Base-by-base conservation (phyloP, 1,140 invertebrate genomes). In the Megathymus violae region DNA sequence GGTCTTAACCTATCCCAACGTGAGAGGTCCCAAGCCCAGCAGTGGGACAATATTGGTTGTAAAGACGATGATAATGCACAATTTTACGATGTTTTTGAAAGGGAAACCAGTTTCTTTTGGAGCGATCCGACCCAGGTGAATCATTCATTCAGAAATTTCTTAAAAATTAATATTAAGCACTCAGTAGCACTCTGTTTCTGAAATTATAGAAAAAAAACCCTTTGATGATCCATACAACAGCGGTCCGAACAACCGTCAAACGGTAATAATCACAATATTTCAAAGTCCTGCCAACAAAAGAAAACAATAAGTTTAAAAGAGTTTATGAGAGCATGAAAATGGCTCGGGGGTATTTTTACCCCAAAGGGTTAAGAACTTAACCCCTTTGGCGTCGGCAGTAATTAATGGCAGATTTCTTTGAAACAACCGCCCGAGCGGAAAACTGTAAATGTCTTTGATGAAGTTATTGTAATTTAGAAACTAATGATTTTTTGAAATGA, bases 251-350 rank as follows among this genome's bases (percentile, higher is more conserved):
- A 78, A 77, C 79, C 80, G 80, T 78, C 77, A 87, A 85, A 85
- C 70, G 71, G 60, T 85, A 83, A 87, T 84, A 87, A 85, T 80
- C 76, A 70, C 74, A 75, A 85, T 87, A 85, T 75, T 75, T 87
- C 84, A 85, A 80, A 72, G 82, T 80, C 79, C 59, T 61, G 60
- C 61, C 69, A 67, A 78, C 71, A 80, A 82, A 87, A 83, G 77
- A 78, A 87, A 87, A 87, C 84, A 87, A 87, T 87, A 82, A 82
- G 72, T 82, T 83, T 77, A 63, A 82, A 85, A 85, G 83, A 82
- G 70, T 76, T 83, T 80, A 76, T 65, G 72, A 80, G 79, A 78
- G 78, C 76, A 83, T 82, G 72, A 79, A 83, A 85, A 80, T 86
- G 61, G 75, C 80, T 84, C 64, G 48, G 70, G 76, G 83, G 69